phyloP scores from a whole-genome alignment of 2,113 vertebrate species.

The Tauraco erythrolophus region DNA sequence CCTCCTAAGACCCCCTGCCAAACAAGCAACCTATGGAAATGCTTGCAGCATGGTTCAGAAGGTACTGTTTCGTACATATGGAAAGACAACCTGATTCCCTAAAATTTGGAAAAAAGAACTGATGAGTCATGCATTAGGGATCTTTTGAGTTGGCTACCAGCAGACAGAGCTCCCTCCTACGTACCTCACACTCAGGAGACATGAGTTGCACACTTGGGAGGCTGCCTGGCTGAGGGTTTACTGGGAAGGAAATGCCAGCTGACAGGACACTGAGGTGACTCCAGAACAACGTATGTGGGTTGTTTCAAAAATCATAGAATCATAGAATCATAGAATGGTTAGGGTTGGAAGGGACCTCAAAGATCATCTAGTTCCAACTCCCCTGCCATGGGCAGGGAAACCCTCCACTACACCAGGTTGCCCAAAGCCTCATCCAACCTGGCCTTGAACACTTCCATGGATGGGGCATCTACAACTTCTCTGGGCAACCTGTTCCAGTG shows the following conservation, averaged over 20 bases:
- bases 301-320: no score
- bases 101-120: not conserved
- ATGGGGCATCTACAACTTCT: no score
- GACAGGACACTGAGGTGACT: accelerated
- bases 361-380: no score
- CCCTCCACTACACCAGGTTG: no score
- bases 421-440: no score
- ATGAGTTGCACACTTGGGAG: not conserved
- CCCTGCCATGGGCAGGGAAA: no score
- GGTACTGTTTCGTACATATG: not conserved
- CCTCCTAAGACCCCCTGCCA: not conserved
- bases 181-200: not conserved
- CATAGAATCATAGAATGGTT: no score
- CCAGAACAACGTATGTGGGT: accelerated
- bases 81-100: not conserved
- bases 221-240: not conserved
- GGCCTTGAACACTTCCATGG: no score
- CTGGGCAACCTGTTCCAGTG: no score
- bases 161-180: not conserved
- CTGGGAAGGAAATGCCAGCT: not conserved
- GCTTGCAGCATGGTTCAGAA: not conserved
- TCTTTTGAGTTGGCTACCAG: not conserved
- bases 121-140: not conserved
- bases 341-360: no score
- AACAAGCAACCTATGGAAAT: not conserved